Evolutionary conservation across 2,797 vertebrate species (phyloP).

Genomic region (Lutjanus argentimaculatus): DNA sequence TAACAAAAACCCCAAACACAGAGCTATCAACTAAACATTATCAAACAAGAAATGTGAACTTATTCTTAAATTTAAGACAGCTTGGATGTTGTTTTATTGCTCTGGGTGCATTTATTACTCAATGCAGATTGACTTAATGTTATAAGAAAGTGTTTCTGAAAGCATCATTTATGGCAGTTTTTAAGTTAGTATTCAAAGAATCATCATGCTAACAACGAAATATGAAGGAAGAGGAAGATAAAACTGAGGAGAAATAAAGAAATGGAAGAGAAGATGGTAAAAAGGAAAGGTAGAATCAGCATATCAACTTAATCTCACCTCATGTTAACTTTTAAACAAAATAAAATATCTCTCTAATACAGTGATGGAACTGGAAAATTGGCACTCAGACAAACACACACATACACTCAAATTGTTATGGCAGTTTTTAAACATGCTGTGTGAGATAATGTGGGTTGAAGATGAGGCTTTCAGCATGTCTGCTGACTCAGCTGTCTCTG

Average conservation of each 20-base stretch:
- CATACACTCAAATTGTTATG: slow-evolving; percentile 39
- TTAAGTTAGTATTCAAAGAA: neutral
- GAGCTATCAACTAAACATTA: slow-evolving; percentile 19
- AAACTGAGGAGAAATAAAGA: neutral
- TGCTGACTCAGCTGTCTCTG: slow-evolving; percentile 48
- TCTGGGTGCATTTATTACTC: neutral
- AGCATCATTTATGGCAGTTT: neutral
- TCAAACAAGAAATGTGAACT: slow-evolving; percentile 30
- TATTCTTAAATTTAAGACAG: neutral
- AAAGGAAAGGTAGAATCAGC: slow-evolving; percentile 11
- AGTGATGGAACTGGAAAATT: slow-evolving; percentile 46
- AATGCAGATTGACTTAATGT: neutral
- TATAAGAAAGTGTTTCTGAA: neutral
- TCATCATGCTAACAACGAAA: neutral
- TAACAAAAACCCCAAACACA: neutral
- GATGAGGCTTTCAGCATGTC: slow-evolving; percentile 55
- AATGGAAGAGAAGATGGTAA: neutral
- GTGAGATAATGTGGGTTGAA: slow-evolving; percentile 50
- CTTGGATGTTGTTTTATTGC: neutral
- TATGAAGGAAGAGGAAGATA: neutral
- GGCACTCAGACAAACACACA: slow-evolving; percentile 6
- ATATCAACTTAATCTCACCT: slow-evolving; percentile 29
- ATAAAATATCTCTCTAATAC: slow-evolving; percentile 16
- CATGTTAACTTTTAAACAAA: slow-evolving; percentile 13
- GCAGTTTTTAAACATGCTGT: slow-evolving; percentile 58